These are phyloP conservation scores for Sardinella longiceps DNA, from an alignment of 2,797 vertebrate species.

Conservation along the genomic window DNA sequence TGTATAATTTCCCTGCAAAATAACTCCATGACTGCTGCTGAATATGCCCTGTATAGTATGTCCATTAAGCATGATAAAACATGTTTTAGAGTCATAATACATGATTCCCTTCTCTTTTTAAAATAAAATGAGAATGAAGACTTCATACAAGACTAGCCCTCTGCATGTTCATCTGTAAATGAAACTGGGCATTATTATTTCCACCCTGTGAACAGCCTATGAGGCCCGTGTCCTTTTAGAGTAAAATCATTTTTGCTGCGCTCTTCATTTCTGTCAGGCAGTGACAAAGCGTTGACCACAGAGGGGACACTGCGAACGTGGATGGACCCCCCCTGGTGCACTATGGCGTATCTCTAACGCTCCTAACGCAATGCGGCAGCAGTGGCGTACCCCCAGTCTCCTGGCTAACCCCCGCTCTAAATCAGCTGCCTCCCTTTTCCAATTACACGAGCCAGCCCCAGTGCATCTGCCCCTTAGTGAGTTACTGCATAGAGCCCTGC, in stretches of 20 bases:
- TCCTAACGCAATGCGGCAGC: slow-evolving; percentile 17
- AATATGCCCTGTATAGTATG: too few relatives aligned
- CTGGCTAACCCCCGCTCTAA: slow-evolving; percentile 1
- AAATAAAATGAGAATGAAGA: background rate
- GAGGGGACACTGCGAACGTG: background rate
- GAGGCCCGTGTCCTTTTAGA: background rate
- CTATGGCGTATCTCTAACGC: background rate
- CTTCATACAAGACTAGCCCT: too few relatives aligned
- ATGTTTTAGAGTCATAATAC: background rate
- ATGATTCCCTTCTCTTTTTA: background rate
- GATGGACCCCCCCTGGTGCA: background rate
- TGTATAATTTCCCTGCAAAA: background rate
- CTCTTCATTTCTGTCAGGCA: background rate
- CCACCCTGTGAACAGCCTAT: background rate
- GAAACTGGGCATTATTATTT: background rate
- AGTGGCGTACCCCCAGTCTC: background rate
- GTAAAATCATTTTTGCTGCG: background rate
- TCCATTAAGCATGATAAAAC: background rate
- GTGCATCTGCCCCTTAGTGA: slow-evolving; percentile 13
- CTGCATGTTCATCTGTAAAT: too few relatives aligned
- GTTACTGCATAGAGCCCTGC: background rate
- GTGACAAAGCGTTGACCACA: background rate
- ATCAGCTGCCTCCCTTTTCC: slow-evolving; percentile 23
- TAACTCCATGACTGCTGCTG: background rate
- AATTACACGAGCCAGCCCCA: slow-evolving; percentile 25